Evolutionary conservation across 2,113 vertebrate genomes (phyloP).

Genomic region (Leuciscus idus): DNA sequence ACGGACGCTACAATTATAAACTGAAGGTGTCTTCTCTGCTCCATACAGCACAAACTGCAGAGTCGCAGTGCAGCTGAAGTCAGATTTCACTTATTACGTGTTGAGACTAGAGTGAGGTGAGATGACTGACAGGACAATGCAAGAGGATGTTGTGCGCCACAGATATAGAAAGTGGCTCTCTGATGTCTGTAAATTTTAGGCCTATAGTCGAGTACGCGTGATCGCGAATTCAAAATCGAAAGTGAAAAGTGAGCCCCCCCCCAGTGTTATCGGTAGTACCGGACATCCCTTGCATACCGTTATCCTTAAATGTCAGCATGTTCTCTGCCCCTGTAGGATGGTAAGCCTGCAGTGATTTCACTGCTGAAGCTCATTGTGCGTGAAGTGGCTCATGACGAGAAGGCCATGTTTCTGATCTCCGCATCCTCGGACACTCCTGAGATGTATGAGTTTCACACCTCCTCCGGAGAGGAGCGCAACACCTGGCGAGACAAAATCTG

Average conservation of each 20-base stretch:
- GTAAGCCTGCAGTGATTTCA: constrained; percentile 86
- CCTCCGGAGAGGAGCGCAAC: constrained; percentile 84
- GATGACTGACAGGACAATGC: too few relatives aligned
- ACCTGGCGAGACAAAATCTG: constrained; percentile 85
- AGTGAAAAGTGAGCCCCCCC: too few relatives aligned
- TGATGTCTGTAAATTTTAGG: too few relatives aligned
- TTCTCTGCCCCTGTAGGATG: constrained; percentile 77
- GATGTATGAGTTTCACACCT: constrained; percentile 91
- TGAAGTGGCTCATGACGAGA: constrained; percentile 90
- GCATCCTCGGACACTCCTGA: constrained; percentile 81
- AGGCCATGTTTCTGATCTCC: constrained; percentile 91
- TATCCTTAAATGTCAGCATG: not conserved
- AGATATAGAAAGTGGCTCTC: too few relatives aligned
- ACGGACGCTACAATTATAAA: not conserved
- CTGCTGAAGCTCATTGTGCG: constrained; percentile 90
- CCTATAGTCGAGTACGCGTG: too few relatives aligned
- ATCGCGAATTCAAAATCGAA: too few relatives aligned
- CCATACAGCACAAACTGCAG: not conserved
- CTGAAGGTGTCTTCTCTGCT: not conserved
- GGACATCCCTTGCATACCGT: not conserved
- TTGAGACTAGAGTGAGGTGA: too few relatives aligned
- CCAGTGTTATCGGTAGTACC: too few relatives aligned
- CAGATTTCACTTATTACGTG: not conserved
- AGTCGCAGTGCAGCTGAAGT: not conserved
- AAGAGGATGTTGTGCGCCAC: too few relatives aligned